A percentile compares a stretch with the other conserved stretches of the same genome.
Evolutionary conservation across 2,797 vertebrate genomes (phyloP).

Genomic region (Schizothorax lantsangensis): DNA sequence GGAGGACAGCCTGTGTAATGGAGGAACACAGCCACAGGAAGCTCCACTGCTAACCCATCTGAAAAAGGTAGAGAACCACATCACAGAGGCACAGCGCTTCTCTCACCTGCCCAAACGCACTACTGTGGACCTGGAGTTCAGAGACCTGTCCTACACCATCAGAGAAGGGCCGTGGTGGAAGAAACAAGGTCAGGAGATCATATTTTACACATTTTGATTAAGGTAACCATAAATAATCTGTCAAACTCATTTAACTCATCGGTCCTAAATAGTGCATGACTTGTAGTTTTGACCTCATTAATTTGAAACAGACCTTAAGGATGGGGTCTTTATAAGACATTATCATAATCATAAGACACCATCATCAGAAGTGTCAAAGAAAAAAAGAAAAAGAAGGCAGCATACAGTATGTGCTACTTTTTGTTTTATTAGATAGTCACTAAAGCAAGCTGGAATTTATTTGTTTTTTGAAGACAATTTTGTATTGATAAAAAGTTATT

Average conservation of each 20-base stretch:
- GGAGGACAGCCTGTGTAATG: conserved; percentile 70
- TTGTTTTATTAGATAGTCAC: not conserved
- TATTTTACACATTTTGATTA: conserved; percentile 9
- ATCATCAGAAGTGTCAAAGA: not conserved
- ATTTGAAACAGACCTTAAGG: not conserved
- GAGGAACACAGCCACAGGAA: conserved; percentile 65
- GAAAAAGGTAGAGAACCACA: conserved; percentile 76
- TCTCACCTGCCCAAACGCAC: conserved; percentile 91
- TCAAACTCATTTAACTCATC: not conserved
- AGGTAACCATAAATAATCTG: not conserved
- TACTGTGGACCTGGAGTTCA: conserved; percentile 89
- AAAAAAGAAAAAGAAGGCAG: not conserved
- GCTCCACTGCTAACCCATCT: conserved; percentile 65
- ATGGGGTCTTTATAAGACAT: not conserved
- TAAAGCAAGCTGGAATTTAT: not conserved
- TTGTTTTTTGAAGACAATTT: not conserved
- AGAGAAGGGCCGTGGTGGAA: conserved; percentile 85
- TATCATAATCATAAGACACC: not conserved
- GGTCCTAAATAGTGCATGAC: not conserved
- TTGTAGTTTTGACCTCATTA: not conserved
- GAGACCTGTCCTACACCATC: conserved; percentile 89
- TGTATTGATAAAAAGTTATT: not conserved
- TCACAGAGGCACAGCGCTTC: conserved; percentile 79
- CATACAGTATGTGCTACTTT: not conserved
- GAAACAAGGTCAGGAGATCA: conserved; percentile 81